A percentile compares a stretch with the other conserved stretches of the same genome.
phyloP scores from a whole-genome alignment of 2,113 vertebrate genomes.

The Mus musculus region GRCm39 chr12:31009501-31010000 shows the following conservation, averaged over 20 bases:
- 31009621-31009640: background rate
- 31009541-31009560: background rate
- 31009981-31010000: conserved; percentile 81
- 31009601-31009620: too few species aligned
- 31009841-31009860: conserved; percentile 93
- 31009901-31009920: conserved; percentile 92
- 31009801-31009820: conserved; percentile 79
- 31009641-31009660: background rate
- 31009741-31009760: background rate
- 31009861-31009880: conserved; percentile 93
- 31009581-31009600: background rate
- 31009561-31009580: background rate
- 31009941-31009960: conserved; percentile 89
- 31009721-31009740: rapidly evolving
- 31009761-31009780: background rate
- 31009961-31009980: conserved; percentile 99
- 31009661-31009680: too few species aligned
- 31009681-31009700: background rate
- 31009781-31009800: conserved; percentile 57
- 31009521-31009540: background rate
- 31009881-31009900: conserved; percentile 94
- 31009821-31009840: conserved; percentile 90
- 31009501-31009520: background rate
- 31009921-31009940: conserved; percentile 99
- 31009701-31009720: rapidly evolving